A percentile compares a stretch with the other conserved stretches of the same genome.
These are phyloP conservation scores for Heliothis subflexa DNA, from an alignment of 1,140 invertebrate species.

Conservation along the genomic window DNA sequence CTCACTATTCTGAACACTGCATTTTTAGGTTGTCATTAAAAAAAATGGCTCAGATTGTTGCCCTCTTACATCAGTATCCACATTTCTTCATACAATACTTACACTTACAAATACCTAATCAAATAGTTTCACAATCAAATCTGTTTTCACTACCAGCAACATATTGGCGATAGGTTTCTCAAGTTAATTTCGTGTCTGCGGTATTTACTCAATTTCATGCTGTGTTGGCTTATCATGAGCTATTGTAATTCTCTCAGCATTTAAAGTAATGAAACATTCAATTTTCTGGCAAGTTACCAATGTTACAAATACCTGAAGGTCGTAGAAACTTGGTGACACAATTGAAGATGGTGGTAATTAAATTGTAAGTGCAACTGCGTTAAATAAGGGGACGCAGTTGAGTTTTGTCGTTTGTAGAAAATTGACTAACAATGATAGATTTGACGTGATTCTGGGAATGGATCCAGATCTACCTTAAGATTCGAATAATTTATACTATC, in stretches of 20 bases:
- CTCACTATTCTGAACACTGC: too few relatives aligned
- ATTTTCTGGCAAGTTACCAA: constrained; percentile 44
- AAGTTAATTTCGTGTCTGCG: constrained; percentile 32
- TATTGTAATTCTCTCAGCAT: constrained; percentile 29
- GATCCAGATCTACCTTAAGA: not conserved
- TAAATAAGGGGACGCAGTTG: constrained; percentile 16
- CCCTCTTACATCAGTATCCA: too few relatives aligned
- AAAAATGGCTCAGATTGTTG: too few relatives aligned
- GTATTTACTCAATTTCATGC: constrained; percentile 54
- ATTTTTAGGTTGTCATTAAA: too few relatives aligned
- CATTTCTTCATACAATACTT: not conserved
- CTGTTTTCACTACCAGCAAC: constrained; percentile 7
- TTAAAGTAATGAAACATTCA: constrained; percentile 44
- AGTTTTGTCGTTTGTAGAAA: constrained; percentile 30
- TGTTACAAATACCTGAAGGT: constrained; percentile 47
- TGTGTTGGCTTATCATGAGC: constrained; percentile 39
- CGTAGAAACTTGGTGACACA: constrained; percentile 32
- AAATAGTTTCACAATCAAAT: constrained; percentile 22
- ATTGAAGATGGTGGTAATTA: constrained; percentile 21
- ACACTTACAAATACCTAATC: not conserved
- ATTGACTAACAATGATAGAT: not conserved
- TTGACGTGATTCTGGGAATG: not conserved
- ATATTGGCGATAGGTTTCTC: constrained; percentile 34
- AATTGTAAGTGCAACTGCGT: not conserved
- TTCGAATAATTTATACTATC: not conserved